Conservation (phyloP, 2,888 invertebrate genomes). For the Heteromurus nitidus region DNA sequence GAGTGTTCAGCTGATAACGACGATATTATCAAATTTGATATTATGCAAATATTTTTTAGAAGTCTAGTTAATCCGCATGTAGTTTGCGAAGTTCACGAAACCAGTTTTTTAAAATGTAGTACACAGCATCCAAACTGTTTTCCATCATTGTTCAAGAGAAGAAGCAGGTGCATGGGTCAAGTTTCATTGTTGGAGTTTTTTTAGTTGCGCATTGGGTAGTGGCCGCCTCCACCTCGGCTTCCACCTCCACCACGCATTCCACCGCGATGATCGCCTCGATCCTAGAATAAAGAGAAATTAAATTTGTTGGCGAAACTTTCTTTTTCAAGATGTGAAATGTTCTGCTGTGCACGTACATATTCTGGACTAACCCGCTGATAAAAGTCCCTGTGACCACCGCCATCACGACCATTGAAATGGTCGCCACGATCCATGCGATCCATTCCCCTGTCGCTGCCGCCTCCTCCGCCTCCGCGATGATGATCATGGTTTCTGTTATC, state of each 20-base stretch:
- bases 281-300: slow-evolving; percentile 38
- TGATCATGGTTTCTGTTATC: slow-evolving; percentile 56
- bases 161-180: too few species aligned
- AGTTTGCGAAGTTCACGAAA: too few species aligned
- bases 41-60: too few species aligned
- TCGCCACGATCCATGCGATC: slow-evolving; percentile 42
- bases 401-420: slow-evolving; percentile 47
- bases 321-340: too few species aligned
- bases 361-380: slow-evolving; percentile 56
- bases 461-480: slow-evolving; percentile 31
- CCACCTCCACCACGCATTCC: slow-evolving; percentile 66
- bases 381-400: slow-evolving; percentile 63
- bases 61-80: too few species aligned
- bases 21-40: background rate
- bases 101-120: too few species aligned
- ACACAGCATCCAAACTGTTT: too few species aligned
- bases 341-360: background rate
- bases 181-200: too few species aligned
- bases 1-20: slow-evolving; percentile 5
- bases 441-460: slow-evolving; percentile 36
- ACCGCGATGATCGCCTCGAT: slow-evolving; percentile 68
- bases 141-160: too few species aligned
- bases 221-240: slow-evolving; percentile 59
- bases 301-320: too few species aligned
- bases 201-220: slow-evolving; percentile 66